A percentile compares a stretch with the other conserved stretches of the same genome.
phyloP scores from a whole-genome alignment of 2,888 invertebrate genomes.

The Amblyteles armatorius region DNA sequence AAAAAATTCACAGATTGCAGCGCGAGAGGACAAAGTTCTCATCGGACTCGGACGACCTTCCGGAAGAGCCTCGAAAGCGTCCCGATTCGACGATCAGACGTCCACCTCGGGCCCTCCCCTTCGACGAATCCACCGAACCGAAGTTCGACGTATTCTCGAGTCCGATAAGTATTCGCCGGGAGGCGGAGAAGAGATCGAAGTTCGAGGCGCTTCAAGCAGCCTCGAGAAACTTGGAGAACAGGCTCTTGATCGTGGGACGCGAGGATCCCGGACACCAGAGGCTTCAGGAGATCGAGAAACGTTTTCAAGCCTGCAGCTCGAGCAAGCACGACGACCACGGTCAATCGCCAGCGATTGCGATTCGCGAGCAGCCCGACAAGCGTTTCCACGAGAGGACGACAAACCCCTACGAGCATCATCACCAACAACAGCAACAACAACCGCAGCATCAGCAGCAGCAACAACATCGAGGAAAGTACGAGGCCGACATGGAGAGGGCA shows the following conservation, averaged over 20 bases:
- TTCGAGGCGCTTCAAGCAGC: constrained; percentile 80
- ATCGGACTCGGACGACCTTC: constrained; percentile 45
- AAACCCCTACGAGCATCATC: constrained; percentile 61
- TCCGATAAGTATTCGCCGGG: constrained; percentile 66
- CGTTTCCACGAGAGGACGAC: constrained; percentile 55
- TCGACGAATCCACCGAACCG: constrained; percentile 70
- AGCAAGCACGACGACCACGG: constrained; percentile 73
- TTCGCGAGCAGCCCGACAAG: constrained; percentile 61
- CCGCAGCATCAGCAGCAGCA: constrained; percentile 59
- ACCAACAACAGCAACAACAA: constrained; percentile 67
- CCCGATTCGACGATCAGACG: constrained; percentile 72
- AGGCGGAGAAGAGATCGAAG: constrained; percentile 75
- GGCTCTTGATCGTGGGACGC: constrained; percentile 69
- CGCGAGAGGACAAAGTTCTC: constrained; percentile 63
- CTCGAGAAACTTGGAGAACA: constrained; percentile 78
- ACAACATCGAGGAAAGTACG: constrained; percentile 72
- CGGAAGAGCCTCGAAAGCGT: constrained; percentile 53
- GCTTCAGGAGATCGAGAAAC: constrained; percentile 70
- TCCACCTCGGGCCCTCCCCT: constrained; percentile 62
- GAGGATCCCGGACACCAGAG: constrained; percentile 72
- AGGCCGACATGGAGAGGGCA: constrained; percentile 76
- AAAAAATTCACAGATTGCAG: constrained; percentile 34
- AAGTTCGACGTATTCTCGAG: constrained; percentile 64
- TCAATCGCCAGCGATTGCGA: constrained; percentile 47
- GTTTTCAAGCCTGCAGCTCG: constrained; percentile 68